Evolutionary conservation across 2,113 vertebrate species (phyloP).

Genomic region (Pseudopipra pipra): DNA sequence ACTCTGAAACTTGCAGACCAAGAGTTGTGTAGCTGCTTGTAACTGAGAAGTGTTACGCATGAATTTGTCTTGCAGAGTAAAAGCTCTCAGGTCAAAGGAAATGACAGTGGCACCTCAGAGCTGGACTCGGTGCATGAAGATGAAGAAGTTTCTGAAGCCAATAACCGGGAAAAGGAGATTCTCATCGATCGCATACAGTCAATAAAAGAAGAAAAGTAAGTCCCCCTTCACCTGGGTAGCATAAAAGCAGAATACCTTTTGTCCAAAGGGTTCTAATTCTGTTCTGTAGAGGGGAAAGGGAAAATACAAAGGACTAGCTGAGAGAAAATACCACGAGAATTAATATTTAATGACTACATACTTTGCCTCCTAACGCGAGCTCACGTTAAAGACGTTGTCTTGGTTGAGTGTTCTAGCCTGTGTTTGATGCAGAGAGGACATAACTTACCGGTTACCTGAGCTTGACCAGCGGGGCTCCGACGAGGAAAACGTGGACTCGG

Average conservation of each 20-base stretch:
- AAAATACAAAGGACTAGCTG: background rate
- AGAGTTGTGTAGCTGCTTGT: background rate
- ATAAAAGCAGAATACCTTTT: background rate
- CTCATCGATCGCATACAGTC: constrained; percentile 91
- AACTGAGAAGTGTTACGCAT: background rate
- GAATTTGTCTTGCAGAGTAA: constrained; percentile 65
- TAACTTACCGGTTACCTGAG: constrained; percentile 91
- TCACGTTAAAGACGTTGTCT: background rate
- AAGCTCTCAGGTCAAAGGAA: constrained; percentile 47
- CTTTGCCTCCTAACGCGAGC: background rate
- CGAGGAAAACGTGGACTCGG: constrained; percentile 93
- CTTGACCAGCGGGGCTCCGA: constrained; percentile 93
- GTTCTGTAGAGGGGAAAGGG: background rate
- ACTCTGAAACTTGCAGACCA: background rate
- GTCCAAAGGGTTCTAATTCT: background rate
- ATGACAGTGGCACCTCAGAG: constrained; percentile 31
- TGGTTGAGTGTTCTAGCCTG: background rate
- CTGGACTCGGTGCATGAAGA: constrained; percentile 81
- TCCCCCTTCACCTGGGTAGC: background rate
- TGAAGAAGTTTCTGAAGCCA: constrained; percentile 80
- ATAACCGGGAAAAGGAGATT: constrained; percentile 82
- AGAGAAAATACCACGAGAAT: background rate
- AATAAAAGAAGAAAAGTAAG: constrained; percentile 96
- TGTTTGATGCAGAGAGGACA: constrained; percentile 82
- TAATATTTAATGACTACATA: background rate